Evolutionary conservation across 2,113 vertebrate genomes (phyloP).

Genomic region (Sebastes fasciatus): DNA sequence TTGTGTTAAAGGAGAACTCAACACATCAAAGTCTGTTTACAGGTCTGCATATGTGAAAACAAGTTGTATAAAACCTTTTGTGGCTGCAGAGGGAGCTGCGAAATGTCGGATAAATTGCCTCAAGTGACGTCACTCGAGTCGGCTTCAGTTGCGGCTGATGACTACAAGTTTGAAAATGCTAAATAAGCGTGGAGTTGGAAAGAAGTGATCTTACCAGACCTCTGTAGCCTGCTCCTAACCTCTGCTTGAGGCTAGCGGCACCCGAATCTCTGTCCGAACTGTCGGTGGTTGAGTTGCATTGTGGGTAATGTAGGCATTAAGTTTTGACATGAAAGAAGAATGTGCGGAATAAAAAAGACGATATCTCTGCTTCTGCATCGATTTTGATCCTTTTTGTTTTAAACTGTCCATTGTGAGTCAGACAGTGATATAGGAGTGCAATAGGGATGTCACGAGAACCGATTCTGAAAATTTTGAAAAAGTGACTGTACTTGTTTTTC

Average conservation of each 20-base stretch:
- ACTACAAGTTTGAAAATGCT: not conserved
- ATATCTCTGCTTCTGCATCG: not conserved
- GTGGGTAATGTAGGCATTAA: not conserved
- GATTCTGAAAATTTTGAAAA: too few relatives aligned
- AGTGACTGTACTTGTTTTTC: too few relatives aligned
- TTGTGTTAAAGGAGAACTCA: constrained; percentile 22
- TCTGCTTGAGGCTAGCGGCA: not conserved
- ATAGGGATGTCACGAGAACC: too few relatives aligned
- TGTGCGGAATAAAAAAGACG: not conserved
- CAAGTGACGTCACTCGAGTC: not conserved
- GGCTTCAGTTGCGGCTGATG: not conserved
- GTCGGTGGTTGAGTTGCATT: not conserved
- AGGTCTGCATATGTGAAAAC: not conserved
- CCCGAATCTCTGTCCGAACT: not conserved
- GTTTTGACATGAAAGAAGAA: constrained; percentile 16
- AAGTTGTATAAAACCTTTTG: not conserved
- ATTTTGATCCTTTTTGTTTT: not conserved
- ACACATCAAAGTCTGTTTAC: not conserved
- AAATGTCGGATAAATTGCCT: not conserved
- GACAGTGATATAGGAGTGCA: not conserved
- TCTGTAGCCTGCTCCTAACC: not conserved
- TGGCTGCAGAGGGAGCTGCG: constrained; percentile 1
- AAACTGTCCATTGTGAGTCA: not conserved
- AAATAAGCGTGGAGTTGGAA: not conserved
- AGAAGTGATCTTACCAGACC: not conserved